Percentiles rank a stretch among this genome's conserved stretches.
These are phyloP conservation scores for Glaucidium brasilianum DNA, from an alignment of 2,113 vertebrate genomes.

Conservation along the genomic window DNA sequence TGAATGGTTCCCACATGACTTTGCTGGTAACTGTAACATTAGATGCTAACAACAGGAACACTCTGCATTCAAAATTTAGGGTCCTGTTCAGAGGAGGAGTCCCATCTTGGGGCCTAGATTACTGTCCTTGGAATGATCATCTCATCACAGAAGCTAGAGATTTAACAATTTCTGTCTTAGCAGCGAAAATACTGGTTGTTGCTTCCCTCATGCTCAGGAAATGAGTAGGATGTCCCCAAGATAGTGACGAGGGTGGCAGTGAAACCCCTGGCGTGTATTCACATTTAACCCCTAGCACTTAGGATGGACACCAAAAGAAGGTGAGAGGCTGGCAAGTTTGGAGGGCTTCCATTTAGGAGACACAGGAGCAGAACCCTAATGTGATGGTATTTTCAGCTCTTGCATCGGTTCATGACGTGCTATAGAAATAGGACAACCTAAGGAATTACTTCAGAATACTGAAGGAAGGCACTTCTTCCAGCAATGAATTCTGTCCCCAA, in stretches of 20 bases:
- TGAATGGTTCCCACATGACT: not conserved
- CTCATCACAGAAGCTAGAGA: not conserved
- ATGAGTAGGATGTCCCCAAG: not conserved
- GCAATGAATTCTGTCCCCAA: not conserved
- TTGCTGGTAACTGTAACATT: not conserved
- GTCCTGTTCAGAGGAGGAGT: not conserved
- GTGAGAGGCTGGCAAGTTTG: not conserved
- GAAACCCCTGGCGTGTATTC: not conserved
- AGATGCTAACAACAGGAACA: not conserved
- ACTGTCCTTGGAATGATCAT: not conserved
- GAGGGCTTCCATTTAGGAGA: not conserved
- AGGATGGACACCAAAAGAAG: not conserved
- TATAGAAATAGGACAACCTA: not conserved
- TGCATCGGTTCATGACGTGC: accelerated
- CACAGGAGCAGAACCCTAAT: not conserved
- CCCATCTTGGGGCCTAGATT: not conserved
- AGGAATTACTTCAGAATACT: not conserved
- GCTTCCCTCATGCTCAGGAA: not conserved
- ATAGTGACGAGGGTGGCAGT: accelerated
- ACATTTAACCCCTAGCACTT: not conserved
- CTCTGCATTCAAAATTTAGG: not conserved
- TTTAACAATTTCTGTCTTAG: not conserved
- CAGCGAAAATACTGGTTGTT: not conserved
- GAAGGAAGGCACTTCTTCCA: not conserved
- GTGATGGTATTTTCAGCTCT: not conserved